A percentile compares a stretch with the other conserved stretches of the same genome.
Conservation (phyloP, 1,140 invertebrate genomes). For the Drosophila sproati region DNA sequence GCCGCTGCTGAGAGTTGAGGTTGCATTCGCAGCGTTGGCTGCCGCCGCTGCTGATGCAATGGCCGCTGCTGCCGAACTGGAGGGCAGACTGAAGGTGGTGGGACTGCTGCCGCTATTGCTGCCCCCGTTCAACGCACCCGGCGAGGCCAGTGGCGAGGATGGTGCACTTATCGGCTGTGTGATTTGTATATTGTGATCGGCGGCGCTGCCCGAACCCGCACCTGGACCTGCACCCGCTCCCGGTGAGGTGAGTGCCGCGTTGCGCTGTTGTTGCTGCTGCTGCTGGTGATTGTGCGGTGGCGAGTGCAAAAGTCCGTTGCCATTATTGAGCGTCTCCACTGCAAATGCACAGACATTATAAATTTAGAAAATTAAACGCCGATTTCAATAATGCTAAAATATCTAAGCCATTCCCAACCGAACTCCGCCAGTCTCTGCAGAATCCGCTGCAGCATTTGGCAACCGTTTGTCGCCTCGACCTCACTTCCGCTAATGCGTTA, state of each 20-base stretch:
- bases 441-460: conserved; percentile 56
- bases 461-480: conserved; percentile 1
- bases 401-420: conserved; percentile 44
- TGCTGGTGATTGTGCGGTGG: conserved; percentile 87
- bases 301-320: conserved; percentile 87
- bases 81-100: conserved; percentile 77
- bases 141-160: conserved; percentile 87
- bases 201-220: conserved; percentile 42
- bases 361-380: not conserved
- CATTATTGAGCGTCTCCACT: conserved; percentile 89
- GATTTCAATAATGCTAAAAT: conserved; percentile 12
- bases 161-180: conserved; percentile 89
- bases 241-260: conserved; percentile 50
- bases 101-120: conserved; percentile 62
- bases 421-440: conserved; percentile 52
- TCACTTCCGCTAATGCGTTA: conserved; percentile 53
- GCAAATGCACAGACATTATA: conserved; percentile 66
- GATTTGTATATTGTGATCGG: conserved; percentile 87
- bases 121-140: conserved; percentile 64
- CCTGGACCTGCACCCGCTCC: conserved; percentile 46
- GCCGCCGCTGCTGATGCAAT: conserved; percentile 49
- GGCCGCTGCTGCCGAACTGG: conserved; percentile 62
- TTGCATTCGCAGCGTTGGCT: conserved; percentile 20
- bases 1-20: conserved; percentile 61
- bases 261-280: conserved; percentile 65